A percentile compares a stretch with the other conserved stretches of the same genome.
Evolutionary conservation across 2,888 invertebrate species (phyloP).

Genomic region (Acanthosepion pharaonis): DNA sequence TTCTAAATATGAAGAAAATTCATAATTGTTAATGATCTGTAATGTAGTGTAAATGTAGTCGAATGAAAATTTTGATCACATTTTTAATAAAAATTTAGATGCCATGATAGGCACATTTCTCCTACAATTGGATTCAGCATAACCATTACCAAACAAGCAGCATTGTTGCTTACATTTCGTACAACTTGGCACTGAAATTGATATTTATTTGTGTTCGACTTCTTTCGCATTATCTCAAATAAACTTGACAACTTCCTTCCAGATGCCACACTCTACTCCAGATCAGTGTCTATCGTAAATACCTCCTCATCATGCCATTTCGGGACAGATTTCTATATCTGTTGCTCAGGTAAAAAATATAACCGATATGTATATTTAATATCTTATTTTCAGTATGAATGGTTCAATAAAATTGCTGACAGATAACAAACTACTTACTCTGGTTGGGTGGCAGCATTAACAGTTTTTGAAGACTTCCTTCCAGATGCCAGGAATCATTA

Average conservation of each 20-base stretch:
- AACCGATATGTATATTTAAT: no score
- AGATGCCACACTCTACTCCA: not conserved
- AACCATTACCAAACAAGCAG: no score
- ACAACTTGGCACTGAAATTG: not conserved
- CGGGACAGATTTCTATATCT: not conserved
- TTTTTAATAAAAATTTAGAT: no score
- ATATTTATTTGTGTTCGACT: not conserved
- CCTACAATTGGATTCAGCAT: no score
- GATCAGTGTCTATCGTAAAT: not conserved
- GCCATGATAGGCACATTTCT: no score
- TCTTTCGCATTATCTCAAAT: not conserved
- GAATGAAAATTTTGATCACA: no score
- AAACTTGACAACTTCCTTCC: conserved; percentile 21
- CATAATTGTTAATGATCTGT: no score
- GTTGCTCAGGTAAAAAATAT: no score
- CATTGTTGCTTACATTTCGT: no score
- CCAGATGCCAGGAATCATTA: not conserved
- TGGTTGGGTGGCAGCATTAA: not conserved
- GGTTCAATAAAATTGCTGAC: not conserved
- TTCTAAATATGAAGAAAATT: no score
- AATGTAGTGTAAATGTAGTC: no score
- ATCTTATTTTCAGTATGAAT: not conserved
- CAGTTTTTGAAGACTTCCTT: not conserved
- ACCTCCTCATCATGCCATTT: not conserved
- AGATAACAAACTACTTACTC: not conserved